Evolutionary conservation across 2,797 vertebrate species (phyloP).

Genomic region (Aythya fuligula): DNA sequence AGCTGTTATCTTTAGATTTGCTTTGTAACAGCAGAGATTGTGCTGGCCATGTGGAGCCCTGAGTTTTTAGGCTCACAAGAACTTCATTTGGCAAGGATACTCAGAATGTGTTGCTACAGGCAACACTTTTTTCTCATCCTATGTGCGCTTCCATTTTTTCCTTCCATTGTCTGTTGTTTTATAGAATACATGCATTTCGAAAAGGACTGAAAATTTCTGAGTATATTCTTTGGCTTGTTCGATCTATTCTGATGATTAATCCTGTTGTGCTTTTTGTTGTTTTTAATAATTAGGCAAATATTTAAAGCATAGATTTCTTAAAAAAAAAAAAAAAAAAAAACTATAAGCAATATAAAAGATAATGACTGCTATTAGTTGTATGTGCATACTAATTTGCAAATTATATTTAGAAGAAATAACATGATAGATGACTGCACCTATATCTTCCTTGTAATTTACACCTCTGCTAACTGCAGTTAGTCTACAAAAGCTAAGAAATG

Average conservation of each 20-base stretch:
- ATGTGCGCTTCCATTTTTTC: not conserved
- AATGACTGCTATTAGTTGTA: not conserved
- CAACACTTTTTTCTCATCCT: not conserved
- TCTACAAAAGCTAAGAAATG: not conserved
- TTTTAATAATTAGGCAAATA: not conserved
- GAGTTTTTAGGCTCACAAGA: not conserved
- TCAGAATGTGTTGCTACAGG: not conserved
- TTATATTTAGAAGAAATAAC: not conserved
- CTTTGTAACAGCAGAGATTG: accelerated
- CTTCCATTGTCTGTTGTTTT: not conserved
- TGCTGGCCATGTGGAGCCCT: not conserved
- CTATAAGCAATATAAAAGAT: not conserved
- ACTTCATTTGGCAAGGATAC: not conserved
- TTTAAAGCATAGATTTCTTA: not conserved
- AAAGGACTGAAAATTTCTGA: not conserved
- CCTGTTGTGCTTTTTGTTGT: not conserved
- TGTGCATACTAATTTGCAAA: not conserved
- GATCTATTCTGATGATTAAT: not conserved
- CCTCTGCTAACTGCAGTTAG: not conserved
- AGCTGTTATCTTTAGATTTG: not conserved
- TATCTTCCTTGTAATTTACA: not conserved
- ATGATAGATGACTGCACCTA: not conserved
- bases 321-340: not conserved
- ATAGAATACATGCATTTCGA: not conserved
- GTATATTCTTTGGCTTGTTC: not conserved